Evolutionary conservation across 2,113 vertebrate species (phyloP).

Genomic region (Paramormyrops kingsleyae): DNA sequence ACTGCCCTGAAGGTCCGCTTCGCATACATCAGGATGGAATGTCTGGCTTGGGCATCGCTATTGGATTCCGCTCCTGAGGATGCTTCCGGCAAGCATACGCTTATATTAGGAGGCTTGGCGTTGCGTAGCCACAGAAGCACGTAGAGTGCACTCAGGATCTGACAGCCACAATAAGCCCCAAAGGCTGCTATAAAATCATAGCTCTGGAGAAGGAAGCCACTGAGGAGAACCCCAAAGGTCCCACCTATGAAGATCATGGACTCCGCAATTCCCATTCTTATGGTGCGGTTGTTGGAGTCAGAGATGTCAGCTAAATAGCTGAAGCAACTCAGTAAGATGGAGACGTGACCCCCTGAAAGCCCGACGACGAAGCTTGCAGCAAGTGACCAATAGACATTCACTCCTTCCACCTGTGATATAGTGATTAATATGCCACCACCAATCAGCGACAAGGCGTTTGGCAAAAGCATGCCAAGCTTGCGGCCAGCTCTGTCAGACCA

Average conservation of each 20-base stretch:
- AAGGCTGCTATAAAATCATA: conserved; percentile 33
- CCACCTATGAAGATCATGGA: conserved; percentile 54
- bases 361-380: conserved; percentile 33
- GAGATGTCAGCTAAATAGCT: conserved; percentile 51
- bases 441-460: conserved; percentile 35
- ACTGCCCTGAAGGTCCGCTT: conserved; percentile 35
- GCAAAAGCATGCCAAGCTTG: conserved; percentile 44
- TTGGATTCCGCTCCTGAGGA: not conserved
- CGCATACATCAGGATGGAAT: conserved; percentile 29
- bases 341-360: conserved; percentile 41
- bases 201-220: conserved; percentile 40
- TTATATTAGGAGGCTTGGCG: not conserved
- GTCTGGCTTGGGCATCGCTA: not conserved
- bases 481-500: conserved; percentile 50
- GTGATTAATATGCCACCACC: conserved; percentile 38
- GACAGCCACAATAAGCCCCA: conserved; percentile 32
- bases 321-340: conserved; percentile 50
- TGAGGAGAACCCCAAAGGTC: conserved; percentile 41
- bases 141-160: conserved; percentile 36
- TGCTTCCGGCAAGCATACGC: not conserved
- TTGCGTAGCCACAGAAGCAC: conserved; percentile 41
- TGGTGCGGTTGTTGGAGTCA: conserved; percentile 30
- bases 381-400: conserved; percentile 42
- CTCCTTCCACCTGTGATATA: conserved; percentile 28
- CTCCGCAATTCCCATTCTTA: conserved; percentile 47